These are phyloP conservation scores for Crotalus helleri DNA, from an alignment of 2,113 vertebrate species.

Conservation along the genomic window DNA sequence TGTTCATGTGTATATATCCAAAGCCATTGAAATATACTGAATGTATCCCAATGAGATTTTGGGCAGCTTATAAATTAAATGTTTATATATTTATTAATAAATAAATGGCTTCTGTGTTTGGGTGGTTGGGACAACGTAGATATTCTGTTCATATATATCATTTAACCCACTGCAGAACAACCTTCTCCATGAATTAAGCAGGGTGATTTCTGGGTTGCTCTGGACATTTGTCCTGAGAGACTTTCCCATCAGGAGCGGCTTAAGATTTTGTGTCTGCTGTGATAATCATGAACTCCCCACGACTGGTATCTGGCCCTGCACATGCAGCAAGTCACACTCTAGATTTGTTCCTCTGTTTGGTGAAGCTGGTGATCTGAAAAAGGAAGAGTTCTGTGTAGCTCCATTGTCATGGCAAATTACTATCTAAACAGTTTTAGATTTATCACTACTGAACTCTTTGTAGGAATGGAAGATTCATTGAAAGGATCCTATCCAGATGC, in stretches of 20 bases:
- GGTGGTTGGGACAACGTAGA: background rate
- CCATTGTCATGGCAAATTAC: background rate
- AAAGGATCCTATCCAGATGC: background rate
- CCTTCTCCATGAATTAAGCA: background rate
- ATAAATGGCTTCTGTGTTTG: background rate
- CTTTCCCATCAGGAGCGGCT: background rate
- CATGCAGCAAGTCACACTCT: background rate
- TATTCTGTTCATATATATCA: background rate
- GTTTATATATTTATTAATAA: background rate
- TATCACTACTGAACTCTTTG: background rate
- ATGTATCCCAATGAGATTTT: background rate
- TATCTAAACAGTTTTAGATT: background rate
- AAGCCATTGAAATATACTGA: background rate
- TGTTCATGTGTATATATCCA: background rate
- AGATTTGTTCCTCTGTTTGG: background rate
- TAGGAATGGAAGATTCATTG: background rate
- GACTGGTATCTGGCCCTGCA: background rate
- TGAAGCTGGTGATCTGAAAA: background rate
- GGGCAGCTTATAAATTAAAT: background rate
- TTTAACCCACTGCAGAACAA: background rate
- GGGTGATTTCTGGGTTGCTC: background rate
- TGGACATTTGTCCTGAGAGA: background rate
- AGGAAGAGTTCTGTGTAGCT: background rate
- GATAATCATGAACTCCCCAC: background rate
- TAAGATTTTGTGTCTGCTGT: background rate